Evolutionary conservation across 2,797 vertebrate species (phyloP).

Genomic region (Tapera naevia): DNA sequence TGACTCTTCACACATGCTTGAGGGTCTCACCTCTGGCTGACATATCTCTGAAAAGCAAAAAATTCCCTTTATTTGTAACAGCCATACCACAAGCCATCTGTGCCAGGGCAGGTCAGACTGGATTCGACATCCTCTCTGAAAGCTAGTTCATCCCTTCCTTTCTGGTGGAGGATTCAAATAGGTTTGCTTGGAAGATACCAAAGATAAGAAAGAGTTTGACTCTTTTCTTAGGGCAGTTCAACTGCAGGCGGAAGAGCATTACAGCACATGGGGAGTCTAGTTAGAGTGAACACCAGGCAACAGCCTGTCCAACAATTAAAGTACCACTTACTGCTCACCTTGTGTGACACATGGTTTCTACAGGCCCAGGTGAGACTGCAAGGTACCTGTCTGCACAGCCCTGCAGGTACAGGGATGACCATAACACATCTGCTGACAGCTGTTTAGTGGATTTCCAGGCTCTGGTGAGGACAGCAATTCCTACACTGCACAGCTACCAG

Average conservation of each 20-base stretch:
- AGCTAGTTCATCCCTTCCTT: neutral
- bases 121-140: neutral
- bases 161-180: neutral
- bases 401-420: neutral
- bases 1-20: neutral
- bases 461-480: accelerated
- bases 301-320: neutral
- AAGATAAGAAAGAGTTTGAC: neutral
- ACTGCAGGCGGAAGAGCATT: neutral
- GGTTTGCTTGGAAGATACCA: neutral
- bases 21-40: neutral
- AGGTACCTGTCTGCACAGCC: neutral
- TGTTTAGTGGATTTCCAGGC: neutral
- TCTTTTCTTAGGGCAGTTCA: neutral
- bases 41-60: neutral
- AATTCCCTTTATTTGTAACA: neutral
- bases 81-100: neutral
- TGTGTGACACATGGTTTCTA: neutral
- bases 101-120: neutral
- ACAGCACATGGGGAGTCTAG: neutral
- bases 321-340: neutral
- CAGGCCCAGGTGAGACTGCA: neutral
- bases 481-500: neutral
- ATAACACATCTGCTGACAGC: neutral
- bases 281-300: neutral